Base-by-base conservation (phyloP, 2,113 vertebrate genomes). In the Thamnophis sirtalis region DNA sequence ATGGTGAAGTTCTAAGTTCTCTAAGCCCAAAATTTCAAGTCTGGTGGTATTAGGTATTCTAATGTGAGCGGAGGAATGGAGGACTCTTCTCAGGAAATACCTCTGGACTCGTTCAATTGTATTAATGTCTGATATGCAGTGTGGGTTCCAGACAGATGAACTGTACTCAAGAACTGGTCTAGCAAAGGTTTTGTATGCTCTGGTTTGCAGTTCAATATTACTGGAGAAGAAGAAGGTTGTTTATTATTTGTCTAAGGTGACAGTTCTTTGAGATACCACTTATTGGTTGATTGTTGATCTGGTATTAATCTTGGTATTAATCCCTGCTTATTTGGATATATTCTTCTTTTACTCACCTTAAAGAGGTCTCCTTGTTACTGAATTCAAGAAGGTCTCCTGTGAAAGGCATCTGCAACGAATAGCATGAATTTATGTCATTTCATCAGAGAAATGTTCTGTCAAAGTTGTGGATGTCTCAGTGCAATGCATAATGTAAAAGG, bases 341-440 rank as follows among this genome's bases (percentile, higher is more conserved):
- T 68, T 15, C 54, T 91, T 80, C 89, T 93, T 89, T 60, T 0
- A 15, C 88, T 90, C 54, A 91, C 68, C 93, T 51, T n/a, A 43
- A 88, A 87, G 58, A 92, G 88, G 73, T 0, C 10, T 85, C 88
- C 86, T 60, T 87, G 95, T 87, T 13, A 89, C 88, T 33, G 86
- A 56, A 90, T 94, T 9, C 53, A 91, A 94, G 94, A 94, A 90
- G 92, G 38, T 6, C 43, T 84, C 43, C n/a, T 55, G 21, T 28
- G 21, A 5, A 43, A 26, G 15, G n/a, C 17, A 15, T 21, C 6
- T 51, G 55, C 56, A 21, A 51, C 9, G 73, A 50, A 86, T 15
- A 26, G 50, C 28, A 43, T 33, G 3, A 22, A 38, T 48, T 28
- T 53, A 48, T 88, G 50, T 48, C 51, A 73, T 92, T 55, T 88